phyloP scores from a whole-genome alignment of 2,797 vertebrate genomes.

The Myotis myotis region DNA sequence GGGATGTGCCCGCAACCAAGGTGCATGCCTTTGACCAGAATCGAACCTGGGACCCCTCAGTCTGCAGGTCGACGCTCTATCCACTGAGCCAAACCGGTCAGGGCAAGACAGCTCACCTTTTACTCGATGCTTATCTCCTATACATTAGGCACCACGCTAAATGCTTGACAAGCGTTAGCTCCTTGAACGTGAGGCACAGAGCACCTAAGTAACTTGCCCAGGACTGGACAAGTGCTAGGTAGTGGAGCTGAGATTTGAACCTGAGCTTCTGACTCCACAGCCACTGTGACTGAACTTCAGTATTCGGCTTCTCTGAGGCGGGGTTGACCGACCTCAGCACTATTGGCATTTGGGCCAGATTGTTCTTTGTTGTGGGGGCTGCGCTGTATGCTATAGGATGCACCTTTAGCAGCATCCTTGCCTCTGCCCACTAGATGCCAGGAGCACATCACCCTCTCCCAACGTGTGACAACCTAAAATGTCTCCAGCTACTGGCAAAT shows the following conservation, averaged over 20 bases:
- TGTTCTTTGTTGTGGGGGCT: not conserved
- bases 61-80: too few species aligned
- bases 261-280: not conserved
- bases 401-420: not conserved
- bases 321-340: not conserved
- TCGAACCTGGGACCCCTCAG: too few species aligned
- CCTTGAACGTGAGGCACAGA: not conserved
- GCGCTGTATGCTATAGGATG: not conserved
- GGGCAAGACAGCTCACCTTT: too few species aligned
- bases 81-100: too few species aligned
- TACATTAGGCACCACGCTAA: accelerated
- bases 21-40: too few species aligned
- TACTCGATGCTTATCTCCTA: not conserved
- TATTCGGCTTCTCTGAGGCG: not conserved
- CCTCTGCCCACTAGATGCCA: not conserved
- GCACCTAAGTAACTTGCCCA: not conserved
- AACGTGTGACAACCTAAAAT: not conserved
- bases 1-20: too few species aligned
- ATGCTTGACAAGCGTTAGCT: not conserved
- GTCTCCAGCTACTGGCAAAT: not conserved
- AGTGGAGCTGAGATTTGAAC: not conserved
- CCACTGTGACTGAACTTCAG: not conserved
- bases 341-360: too few species aligned
- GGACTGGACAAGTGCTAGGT: not conserved
- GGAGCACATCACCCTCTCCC: accelerated